Conservation (phyloP, 1,140 invertebrate species). For the Plectus sambesii region DNA sequence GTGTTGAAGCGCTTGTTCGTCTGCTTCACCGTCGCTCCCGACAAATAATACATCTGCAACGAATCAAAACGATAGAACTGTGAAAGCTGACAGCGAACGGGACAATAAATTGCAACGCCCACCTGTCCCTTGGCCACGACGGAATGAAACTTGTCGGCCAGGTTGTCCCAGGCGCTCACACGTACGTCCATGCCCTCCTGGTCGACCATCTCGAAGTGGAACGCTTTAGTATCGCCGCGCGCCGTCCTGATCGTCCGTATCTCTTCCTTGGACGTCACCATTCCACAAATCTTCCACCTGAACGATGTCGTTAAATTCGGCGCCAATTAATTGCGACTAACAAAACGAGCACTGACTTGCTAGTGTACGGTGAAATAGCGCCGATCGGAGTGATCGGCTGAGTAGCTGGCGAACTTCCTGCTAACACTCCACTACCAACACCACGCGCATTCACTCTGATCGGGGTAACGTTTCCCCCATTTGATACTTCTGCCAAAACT, state of each 20-base stretch:
- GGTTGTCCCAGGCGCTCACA: slow-evolving; percentile 80
- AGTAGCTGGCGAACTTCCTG: too few relatives aligned
- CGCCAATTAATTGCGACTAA: slow-evolving; percentile 1
- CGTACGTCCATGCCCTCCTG: slow-evolving; percentile 77
- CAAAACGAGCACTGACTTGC: slow-evolving; percentile 17
- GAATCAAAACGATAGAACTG: slow-evolving; percentile 48
- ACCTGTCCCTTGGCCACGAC: slow-evolving; percentile 65
- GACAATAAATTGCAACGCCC: slow-evolving; percentile 5
- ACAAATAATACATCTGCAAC: slow-evolving; percentile 70
- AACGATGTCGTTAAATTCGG: slow-evolving; percentile 9
- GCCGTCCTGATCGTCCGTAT: slow-evolving; percentile 81
- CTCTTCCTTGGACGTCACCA: slow-evolving; percentile 68
- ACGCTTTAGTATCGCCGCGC: slow-evolving; percentile 79
- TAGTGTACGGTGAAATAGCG: slow-evolving; percentile 34
- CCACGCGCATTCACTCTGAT: too few relatives aligned
- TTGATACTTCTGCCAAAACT: too few relatives aligned
- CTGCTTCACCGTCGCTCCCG: slow-evolving; percentile 61
- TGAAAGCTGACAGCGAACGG: slow-evolving; percentile 6
- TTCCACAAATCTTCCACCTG: slow-evolving; percentile 80
- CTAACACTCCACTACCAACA: too few relatives aligned
- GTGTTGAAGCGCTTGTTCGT: slow-evolving; percentile 78
- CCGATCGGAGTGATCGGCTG: slow-evolving; percentile 25
- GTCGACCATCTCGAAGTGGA: slow-evolving; percentile 80
- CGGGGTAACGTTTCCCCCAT: too few relatives aligned
- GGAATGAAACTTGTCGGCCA: slow-evolving; percentile 78